phyloP scores from a whole-genome alignment of 2,113 vertebrate genomes.

The Cebus imitator region DNA sequence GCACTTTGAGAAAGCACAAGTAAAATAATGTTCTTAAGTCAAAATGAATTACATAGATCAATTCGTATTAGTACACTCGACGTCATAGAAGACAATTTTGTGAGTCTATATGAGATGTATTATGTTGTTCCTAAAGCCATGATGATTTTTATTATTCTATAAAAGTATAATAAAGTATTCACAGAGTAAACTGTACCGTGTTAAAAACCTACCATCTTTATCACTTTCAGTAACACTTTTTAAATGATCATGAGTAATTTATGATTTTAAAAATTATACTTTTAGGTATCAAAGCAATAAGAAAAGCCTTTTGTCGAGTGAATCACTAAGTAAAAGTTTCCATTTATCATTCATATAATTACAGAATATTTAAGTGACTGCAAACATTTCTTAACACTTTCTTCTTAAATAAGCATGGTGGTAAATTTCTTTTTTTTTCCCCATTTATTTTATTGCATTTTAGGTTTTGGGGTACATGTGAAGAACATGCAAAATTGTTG shows the following conservation, averaged over 20 bases:
- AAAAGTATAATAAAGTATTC: neutral
- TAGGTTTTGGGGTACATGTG: no score
- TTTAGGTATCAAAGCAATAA: conserved; percentile 33
- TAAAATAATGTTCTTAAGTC: conserved; percentile 32
- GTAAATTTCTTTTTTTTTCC: neutral
- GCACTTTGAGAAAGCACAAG: neutral
- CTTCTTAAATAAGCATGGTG: conserved; percentile 50
- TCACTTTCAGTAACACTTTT: conserved; percentile 49
- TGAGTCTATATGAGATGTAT: neutral
- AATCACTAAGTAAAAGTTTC: conserved; percentile 59
- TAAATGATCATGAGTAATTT: conserved; percentile 22
- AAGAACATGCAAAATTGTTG: no score
- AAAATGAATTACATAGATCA: neutral
- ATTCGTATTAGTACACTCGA: neutral
- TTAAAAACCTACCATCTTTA: conserved; percentile 21
- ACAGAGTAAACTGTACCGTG: neutral
- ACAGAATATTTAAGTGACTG: conserved; percentile 56
- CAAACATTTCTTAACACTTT: conserved; percentile 29
- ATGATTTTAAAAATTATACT: conserved; percentile 53
- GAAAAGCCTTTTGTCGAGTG: conserved; percentile 56
- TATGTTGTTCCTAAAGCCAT: neutral
- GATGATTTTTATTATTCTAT: conserved; percentile 38
- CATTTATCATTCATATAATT: conserved; percentile 67
- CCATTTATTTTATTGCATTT: no score
- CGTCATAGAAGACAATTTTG: neutral